These are phyloP conservation scores for Pseudopleuronectes americanus DNA, from an alignment of 2,797 vertebrate species.

Conservation along the genomic window DNA sequence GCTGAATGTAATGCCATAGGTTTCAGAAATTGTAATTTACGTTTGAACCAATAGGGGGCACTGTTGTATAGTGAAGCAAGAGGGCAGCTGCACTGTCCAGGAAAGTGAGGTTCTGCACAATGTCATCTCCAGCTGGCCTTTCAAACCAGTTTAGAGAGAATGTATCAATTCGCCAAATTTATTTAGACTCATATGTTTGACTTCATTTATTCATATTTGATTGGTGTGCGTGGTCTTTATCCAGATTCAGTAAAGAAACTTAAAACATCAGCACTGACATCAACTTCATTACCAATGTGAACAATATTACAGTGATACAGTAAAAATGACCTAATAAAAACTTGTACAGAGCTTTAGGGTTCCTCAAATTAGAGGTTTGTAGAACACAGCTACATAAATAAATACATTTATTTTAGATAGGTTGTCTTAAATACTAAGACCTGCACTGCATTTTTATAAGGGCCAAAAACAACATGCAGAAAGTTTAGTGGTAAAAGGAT, in stretches of 20 bases:
- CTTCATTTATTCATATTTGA: not conserved
- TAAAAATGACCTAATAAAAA: not conserved
- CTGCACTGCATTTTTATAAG: no score
- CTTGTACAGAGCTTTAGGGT: not conserved
- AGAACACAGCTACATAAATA: no score
- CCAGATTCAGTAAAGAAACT: not conserved
- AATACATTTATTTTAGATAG: no score
- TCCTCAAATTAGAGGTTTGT: not conserved
- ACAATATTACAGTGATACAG: not conserved
- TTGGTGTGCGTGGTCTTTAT: not conserved
- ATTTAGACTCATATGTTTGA: not conserved
- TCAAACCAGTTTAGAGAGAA: not conserved
- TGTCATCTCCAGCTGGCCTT: slow-evolving; percentile 13
- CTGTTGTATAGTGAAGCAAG: slow-evolving; percentile 66
- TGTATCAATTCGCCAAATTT: slow-evolving; percentile 3
- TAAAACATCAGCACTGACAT: slow-evolving; percentile 2
- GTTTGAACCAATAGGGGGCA: slow-evolving; percentile 72
- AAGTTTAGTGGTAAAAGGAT: no score
- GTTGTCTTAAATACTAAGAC: no score
- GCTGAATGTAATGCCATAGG: not conserved
- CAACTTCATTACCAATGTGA: not conserved
- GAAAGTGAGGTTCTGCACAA: slow-evolving; percentile 10
- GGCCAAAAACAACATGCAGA: no score
- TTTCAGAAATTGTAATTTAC: slow-evolving; percentile 25
- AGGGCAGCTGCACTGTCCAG: slow-evolving; percentile 6